Evolutionary conservation across 2,113 vertebrate genomes (phyloP).

Genomic region (Tichodroma muraria): DNA sequence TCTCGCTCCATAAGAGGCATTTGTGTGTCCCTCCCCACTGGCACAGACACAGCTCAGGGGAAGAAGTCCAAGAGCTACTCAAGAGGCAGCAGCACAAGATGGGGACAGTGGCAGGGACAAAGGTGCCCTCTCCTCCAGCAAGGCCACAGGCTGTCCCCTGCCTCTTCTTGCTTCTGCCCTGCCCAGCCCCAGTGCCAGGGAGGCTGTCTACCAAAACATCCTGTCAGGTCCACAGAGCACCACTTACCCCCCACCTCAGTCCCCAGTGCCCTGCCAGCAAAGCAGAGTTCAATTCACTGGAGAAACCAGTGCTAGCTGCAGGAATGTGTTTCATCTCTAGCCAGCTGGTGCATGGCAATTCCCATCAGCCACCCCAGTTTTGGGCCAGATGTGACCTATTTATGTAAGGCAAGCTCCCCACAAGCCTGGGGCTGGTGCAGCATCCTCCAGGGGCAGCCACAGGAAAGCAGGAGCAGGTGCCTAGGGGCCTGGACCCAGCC

Average conservation of each 20-base stretch:
- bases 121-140: neutral
- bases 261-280: neutral
- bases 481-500: neutral
- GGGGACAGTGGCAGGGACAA: neutral
- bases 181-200: neutral
- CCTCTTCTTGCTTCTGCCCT: neutral
- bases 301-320: neutral
- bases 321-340: neutral
- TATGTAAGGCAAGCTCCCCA: neutral
- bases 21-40: neutral
- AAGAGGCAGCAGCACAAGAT: neutral
- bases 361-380: neutral
- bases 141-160: neutral
- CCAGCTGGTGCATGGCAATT: neutral
- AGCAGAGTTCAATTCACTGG: neutral
- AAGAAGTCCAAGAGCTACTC: neutral
- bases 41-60: neutral
- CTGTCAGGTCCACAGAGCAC: neutral
- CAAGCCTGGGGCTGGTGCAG: fast-evolving
- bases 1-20: neutral
- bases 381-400: neutral
- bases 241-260: fast-evolving
- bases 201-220: neutral
- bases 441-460: fast-evolving
- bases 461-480: neutral